phyloP scores from a whole-genome alignment of 2,888 invertebrate genomes.

The Standfussiana lucernea region DNA sequence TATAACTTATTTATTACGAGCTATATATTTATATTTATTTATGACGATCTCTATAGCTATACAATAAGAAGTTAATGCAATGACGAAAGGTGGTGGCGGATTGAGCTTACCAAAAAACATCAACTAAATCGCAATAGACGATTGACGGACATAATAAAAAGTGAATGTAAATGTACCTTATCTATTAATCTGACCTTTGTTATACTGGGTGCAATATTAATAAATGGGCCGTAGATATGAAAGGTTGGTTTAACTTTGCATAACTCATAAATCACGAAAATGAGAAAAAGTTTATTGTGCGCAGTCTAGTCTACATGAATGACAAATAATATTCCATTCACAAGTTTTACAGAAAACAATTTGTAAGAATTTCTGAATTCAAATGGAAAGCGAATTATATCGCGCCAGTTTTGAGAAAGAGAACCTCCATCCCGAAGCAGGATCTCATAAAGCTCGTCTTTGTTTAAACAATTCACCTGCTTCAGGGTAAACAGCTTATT shows the following conservation, averaged over 20 bases:
- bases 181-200: constrained; percentile 48
- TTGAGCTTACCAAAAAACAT: constrained; percentile 1
- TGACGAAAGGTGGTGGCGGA: not conserved
- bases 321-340: constrained; percentile 49
- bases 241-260: constrained; percentile 50
- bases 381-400: not conserved
- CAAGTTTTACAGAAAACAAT: constrained; percentile 16
- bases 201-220: constrained; percentile 48
- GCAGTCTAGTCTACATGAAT: constrained; percentile 18
- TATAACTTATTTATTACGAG: too few relatives aligned
- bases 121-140: not conserved
- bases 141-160: constrained; percentile 2
- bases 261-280: constrained; percentile 53
- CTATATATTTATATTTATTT: too few relatives aligned
- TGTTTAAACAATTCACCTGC: not conserved
- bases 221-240: constrained; percentile 51
- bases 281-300: constrained; percentile 47
- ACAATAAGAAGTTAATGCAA: not conserved
- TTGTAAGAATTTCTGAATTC: not conserved
- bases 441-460: not conserved
- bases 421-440: not conserved
- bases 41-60: not conserved
- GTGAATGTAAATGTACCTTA: constrained; percentile 32
- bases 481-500: not conserved
- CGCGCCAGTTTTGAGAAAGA: not conserved